Conservation (phyloP, 2,797 vertebrate genomes). For the Eremophila alpestris region DNA sequence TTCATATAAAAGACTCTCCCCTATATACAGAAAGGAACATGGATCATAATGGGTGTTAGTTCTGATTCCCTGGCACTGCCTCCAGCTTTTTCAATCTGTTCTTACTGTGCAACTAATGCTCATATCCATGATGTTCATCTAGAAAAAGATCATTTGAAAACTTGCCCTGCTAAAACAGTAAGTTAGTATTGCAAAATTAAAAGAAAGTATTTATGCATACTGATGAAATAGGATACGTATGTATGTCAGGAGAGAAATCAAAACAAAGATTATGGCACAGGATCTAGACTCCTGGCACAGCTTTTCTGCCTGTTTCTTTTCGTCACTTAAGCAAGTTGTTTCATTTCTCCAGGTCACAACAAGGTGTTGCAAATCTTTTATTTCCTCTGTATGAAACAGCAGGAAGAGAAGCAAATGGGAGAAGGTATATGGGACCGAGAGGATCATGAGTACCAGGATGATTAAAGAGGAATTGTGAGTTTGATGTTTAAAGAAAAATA, state of each 20-base stretch:
- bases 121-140: not conserved
- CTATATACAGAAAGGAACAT: not conserved
- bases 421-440: not conserved
- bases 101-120: constrained; percentile 34
- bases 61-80: constrained; percentile 18
- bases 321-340: not conserved
- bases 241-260: not conserved
- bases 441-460: not conserved
- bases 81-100: constrained; percentile 35
- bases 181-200: not conserved
- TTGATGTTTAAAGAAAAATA: not conserved
- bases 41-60: not conserved
- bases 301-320: not conserved
- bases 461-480: not conserved
- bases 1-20: not conserved
- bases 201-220: not conserved
- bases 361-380: not conserved
- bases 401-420: not conserved
- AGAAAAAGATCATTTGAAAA: not conserved
- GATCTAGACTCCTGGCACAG: not conserved
- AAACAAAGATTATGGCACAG: not conserved
- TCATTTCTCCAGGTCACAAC: not conserved
- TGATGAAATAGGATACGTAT: not conserved
- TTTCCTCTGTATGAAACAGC: not conserved
- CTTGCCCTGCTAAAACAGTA: not conserved